phyloP scores from a whole-genome alignment of 2,888 invertebrate genomes.

The Rhyacophila evoluta region DNA sequence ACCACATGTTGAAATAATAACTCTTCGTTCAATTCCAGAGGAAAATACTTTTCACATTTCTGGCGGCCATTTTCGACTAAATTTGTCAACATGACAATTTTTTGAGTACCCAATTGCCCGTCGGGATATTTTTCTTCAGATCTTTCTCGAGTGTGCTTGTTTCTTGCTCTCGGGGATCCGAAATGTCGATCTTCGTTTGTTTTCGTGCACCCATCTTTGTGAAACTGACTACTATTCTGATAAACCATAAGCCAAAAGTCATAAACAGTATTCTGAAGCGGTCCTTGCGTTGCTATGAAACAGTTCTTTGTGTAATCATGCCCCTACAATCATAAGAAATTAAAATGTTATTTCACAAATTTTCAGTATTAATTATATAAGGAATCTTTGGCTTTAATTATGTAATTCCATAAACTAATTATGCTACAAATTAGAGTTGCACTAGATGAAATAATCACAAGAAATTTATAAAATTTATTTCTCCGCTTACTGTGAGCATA shows the following conservation, averaged over 20 bases:
- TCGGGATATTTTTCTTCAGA: conserved; percentile 41
- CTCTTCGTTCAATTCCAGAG: conserved; percentile 70
- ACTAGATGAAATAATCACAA: too few relatives aligned
- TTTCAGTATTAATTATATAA: too few relatives aligned
- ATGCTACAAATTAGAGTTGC: too few relatives aligned
- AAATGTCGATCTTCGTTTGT: conserved; percentile 54
- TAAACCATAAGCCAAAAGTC: conserved; percentile 93
- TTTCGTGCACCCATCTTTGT: conserved; percentile 56
- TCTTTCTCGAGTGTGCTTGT: conserved; percentile 23
- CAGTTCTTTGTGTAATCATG: conserved; percentile 88
- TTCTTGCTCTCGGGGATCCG: conserved; percentile 49
- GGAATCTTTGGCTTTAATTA: too few relatives aligned
- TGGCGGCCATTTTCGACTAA: conserved; percentile 85
- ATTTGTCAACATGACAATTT: conserved; percentile 92
- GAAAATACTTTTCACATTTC: conserved; percentile 93
- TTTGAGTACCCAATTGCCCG: conserved; percentile 62
- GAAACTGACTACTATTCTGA: conserved; percentile 66
- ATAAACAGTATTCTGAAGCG: conserved; percentile 86
- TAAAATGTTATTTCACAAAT: background rate
- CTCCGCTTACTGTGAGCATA: too few relatives aligned
- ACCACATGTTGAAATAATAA: conserved; percentile 58
- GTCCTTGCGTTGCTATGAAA: conserved; percentile 95
- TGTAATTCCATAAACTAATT: too few relatives aligned
- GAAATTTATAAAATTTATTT: too few relatives aligned
- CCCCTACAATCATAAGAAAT: conserved; percentile 72